phyloP scores from a whole-genome alignment of 1,140 invertebrate species.

The Zophobas morio region DNA sequence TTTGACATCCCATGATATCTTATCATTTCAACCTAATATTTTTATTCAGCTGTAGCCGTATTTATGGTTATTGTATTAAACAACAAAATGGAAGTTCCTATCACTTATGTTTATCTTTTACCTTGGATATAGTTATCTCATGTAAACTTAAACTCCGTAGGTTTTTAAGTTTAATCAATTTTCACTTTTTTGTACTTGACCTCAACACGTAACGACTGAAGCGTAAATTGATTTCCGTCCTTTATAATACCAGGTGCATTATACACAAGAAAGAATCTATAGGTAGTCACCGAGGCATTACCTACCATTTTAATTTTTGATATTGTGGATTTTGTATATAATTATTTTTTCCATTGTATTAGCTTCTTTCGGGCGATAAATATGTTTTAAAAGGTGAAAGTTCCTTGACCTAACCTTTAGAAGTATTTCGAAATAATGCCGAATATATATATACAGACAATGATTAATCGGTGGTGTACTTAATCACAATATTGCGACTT shows the following conservation, averaged over 20 bases:
- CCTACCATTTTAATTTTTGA: neutral
- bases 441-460: neutral
- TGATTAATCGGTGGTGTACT: too few relatives aligned
- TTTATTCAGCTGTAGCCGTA: too few relatives aligned
- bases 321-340: neutral
- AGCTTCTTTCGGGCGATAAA: neutral
- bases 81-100: too few relatives aligned
- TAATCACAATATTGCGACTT: too few relatives aligned
- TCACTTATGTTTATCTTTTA: too few relatives aligned
- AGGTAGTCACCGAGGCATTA: too few relatives aligned
- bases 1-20: neutral
- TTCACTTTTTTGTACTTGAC: slow-evolving; percentile 22
- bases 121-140: too few relatives aligned
- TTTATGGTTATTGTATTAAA: too few relatives aligned
- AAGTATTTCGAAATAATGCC: neutral
- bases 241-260: neutral
- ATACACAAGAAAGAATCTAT: neutral
- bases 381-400: slow-evolving; percentile 1
- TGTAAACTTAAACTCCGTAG: too few relatives aligned
- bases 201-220: slow-evolving; percentile 5
- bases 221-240: slow-evolving; percentile 30
- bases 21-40: neutral
- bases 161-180: neutral
- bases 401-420: slow-evolving; percentile 7
- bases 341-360: neutral